Conservation (phyloP, 1,140 invertebrate genomes). For the Eriocheir sinensis region DNA sequence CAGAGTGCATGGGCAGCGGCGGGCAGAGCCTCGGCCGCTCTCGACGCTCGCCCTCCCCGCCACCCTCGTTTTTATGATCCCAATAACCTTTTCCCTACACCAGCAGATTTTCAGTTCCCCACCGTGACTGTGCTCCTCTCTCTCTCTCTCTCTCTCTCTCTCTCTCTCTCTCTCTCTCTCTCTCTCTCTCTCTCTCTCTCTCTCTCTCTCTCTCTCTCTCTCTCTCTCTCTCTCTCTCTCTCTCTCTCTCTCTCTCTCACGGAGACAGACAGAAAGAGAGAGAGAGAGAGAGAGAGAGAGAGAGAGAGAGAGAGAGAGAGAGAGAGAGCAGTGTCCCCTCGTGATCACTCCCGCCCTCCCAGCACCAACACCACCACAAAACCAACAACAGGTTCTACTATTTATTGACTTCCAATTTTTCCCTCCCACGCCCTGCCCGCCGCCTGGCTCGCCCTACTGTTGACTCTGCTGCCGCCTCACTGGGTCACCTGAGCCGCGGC, state of each 20-base stretch:
- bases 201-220: conserved; percentile 60
- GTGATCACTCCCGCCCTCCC: not conserved
- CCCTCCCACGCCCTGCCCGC: not conserved
- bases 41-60: not conserved
- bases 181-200: conserved; percentile 68
- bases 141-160: conserved; percentile 61
- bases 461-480: not conserved
- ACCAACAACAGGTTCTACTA: conserved; percentile 44
- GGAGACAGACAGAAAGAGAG: too few relatives aligned
- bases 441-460: not conserved
- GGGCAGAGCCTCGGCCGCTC: not conserved
- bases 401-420: conserved; percentile 40
- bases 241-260: conserved; percentile 21
- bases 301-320: too few relatives aligned
- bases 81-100: conserved; percentile 38
- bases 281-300: too few relatives aligned
- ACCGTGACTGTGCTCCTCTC: conserved; percentile 41
- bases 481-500: not conserved
- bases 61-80: conserved; percentile 41
- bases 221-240: not conserved
- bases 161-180: conserved; percentile 50
- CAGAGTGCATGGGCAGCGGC: not conserved
- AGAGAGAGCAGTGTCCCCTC: not conserved
- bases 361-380: conserved; percentile 44
- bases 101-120: conserved; percentile 15